A percentile compares a stretch with the other conserved stretches of the same genome.
phyloP scores from a whole-genome alignment of 2,113 vertebrate species.

The Odocoileus hemionus region DNA sequence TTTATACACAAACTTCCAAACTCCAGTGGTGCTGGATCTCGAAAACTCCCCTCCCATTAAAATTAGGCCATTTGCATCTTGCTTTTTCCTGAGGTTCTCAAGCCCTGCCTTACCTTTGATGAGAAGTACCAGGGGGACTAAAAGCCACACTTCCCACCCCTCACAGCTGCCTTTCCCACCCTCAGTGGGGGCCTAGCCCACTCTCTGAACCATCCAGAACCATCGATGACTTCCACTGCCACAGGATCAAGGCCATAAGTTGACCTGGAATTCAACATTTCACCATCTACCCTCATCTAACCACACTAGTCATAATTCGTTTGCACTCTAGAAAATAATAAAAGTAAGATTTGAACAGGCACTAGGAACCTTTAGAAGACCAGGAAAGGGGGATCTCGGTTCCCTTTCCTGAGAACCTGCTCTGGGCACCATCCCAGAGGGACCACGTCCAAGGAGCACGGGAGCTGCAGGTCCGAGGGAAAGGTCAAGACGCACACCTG shows the following conservation, averaged over 20 bases:
- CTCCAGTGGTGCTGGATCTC: neutral
- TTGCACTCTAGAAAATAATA: neutral
- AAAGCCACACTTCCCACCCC: neutral
- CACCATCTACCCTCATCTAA: neutral
- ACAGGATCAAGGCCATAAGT: neutral
- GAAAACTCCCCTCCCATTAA: neutral
- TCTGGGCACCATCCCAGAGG: neutral
- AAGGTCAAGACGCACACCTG: neutral
- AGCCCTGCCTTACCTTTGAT: accelerated
- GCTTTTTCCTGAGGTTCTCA: neutral
- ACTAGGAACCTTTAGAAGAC: neutral
- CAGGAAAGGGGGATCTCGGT: neutral
- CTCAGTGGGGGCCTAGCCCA: too few species aligned
- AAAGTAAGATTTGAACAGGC: neutral
- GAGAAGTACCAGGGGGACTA: neutral
- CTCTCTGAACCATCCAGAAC: neutral
- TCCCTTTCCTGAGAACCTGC: neutral
- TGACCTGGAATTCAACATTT: neutral
- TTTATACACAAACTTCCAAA: neutral
- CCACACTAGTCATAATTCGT: neutral
- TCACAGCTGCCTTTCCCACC: accelerated
- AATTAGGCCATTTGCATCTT: neutral
- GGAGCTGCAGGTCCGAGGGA: accelerated
- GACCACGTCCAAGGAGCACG: accelerated
- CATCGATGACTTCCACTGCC: neutral